These are phyloP conservation scores for Rhizomys pruinosus DNA, from an alignment of 2,113 vertebrate genomes.

Conservation along the genomic window DNA sequence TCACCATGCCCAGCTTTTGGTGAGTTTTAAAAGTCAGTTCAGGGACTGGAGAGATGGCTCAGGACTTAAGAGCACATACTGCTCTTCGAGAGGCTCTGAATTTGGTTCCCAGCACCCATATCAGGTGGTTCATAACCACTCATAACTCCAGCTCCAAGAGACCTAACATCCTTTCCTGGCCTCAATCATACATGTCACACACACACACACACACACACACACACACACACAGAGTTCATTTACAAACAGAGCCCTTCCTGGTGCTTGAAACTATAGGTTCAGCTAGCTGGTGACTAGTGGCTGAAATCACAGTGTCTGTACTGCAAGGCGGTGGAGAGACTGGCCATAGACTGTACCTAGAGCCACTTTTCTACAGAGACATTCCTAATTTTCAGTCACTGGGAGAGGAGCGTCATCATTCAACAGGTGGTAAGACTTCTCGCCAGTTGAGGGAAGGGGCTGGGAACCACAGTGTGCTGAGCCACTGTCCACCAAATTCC, in stretches of 20 bases:
- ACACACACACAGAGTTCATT: not conserved
- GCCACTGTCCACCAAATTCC: not conserved
- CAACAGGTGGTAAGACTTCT: not conserved
- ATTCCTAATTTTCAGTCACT: not conserved
- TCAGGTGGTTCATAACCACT: not conserved
- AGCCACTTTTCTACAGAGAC: not conserved
- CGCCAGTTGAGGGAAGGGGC: not conserved
- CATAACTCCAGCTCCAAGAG: not conserved
- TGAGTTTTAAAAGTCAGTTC: not conserved
- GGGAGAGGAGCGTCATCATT: not conserved
- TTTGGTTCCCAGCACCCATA: not conserved
- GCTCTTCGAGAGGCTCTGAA: not conserved
- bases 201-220: not conserved
- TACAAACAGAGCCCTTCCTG: not conserved
- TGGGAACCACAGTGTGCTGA: not conserved
- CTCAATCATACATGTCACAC: not conserved
- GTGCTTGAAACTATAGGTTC: not conserved
- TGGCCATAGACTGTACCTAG: not conserved
- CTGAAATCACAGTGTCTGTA: not conserved
- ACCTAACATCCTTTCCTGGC: not conserved
- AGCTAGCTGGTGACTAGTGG: not conserved
- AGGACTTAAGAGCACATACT: not conserved
- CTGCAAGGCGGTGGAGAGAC: not conserved
- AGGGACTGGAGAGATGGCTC: not conserved
- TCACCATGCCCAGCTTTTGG: not conserved